phyloP scores from a whole-genome alignment of 2,888 invertebrate species.

The Frankliniella fusca region DNA sequence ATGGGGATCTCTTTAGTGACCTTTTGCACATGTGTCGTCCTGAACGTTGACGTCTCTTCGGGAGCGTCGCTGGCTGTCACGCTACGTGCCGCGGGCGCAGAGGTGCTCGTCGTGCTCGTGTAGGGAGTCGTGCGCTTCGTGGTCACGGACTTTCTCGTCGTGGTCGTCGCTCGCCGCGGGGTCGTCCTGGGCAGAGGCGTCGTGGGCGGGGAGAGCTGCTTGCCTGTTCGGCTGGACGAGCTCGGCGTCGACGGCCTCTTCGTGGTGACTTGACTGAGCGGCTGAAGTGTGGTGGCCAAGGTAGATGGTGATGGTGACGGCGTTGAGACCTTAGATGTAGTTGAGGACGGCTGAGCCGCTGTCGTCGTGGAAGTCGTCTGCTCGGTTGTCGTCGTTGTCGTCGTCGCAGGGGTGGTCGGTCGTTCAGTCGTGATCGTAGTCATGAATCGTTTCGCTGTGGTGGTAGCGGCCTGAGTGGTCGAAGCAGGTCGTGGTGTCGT shows the following conservation, averaged over 20 bases:
- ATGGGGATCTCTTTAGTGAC: constrained; percentile 9
- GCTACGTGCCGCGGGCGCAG: background rate
- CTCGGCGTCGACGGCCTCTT: background rate
- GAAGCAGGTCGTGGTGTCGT: background rate
- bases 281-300: background rate
- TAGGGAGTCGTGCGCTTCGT: background rate
- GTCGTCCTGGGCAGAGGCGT: background rate
- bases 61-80: background rate
- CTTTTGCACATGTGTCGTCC: constrained; percentile 9
- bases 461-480: background rate
- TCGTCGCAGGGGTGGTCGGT: background rate
- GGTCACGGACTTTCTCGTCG: background rate
- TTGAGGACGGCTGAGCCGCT: background rate
- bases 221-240: background rate
- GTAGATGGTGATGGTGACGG: background rate
- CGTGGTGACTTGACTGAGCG: background rate
- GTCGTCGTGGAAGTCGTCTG: background rate
- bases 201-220: background rate
- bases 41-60: background rate
- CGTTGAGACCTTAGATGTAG: background rate
- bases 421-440: background rate
- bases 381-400: background rate
- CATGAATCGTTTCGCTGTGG: background rate
- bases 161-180: background rate
- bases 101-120: background rate